These are phyloP conservation scores for Muricea muricata DNA, from an alignment of 92 coral and sea anemone genomes.

Conservation along the genomic window DNA sequence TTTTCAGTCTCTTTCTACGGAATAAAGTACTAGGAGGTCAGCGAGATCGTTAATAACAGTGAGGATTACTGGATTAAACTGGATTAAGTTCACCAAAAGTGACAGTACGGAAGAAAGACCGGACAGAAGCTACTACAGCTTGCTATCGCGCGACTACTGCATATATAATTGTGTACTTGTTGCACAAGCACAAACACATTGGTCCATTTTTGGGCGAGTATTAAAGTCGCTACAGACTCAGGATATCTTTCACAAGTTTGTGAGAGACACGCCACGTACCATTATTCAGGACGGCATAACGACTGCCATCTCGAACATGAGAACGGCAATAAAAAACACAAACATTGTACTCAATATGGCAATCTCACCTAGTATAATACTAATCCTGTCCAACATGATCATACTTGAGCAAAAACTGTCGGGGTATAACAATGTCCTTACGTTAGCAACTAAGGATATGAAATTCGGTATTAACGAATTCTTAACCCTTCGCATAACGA, in stretches of 20 bases:
- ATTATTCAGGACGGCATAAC: background rate
- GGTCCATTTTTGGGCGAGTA: background rate
- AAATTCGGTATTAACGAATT: background rate
- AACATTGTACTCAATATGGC: background rate
- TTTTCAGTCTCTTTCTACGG: too few species aligned
- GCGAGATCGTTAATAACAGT: too few species aligned
- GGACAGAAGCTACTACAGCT: too few species aligned
- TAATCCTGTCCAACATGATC: background rate
- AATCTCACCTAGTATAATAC: background rate
- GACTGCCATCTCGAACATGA: background rate
- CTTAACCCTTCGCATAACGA: too few species aligned
- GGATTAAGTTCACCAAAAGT: too few species aligned
- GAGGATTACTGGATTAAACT: too few species aligned
- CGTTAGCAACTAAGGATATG: background rate
- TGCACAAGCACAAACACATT: background rate
- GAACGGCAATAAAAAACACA: background rate
- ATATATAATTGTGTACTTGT: background rate
- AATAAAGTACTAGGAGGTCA: too few species aligned
- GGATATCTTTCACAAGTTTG: background rate
- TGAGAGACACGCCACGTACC: background rate
- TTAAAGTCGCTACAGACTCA: background rate
- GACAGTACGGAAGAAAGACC: too few species aligned
- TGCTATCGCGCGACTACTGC: too few species aligned
- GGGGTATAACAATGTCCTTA: background rate
- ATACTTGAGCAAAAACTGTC: background rate